A percentile compares a stretch with the other conserved stretches of the same genome.
These are phyloP conservation scores for Protobothrops flavoviridis DNA, from an alignment of 2,113 vertebrate species.

Conservation along the genomic window DNA sequence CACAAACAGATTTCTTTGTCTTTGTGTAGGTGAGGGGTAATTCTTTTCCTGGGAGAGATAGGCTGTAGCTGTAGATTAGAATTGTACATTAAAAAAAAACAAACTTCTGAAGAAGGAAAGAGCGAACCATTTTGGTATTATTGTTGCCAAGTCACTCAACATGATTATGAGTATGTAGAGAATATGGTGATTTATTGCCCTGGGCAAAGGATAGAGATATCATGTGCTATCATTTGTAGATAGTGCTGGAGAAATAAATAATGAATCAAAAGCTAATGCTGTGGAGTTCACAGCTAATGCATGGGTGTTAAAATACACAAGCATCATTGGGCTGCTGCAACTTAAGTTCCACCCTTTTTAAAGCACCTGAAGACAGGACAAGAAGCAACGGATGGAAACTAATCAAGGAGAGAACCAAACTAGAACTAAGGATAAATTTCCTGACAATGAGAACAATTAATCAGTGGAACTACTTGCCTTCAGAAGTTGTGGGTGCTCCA, in stretches of 20 bases:
- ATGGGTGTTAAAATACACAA: neutral
- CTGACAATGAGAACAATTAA: too few relatives aligned
- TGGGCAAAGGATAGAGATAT: neutral
- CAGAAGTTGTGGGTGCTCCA: too few relatives aligned
- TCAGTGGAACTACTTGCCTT: too few relatives aligned
- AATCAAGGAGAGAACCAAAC: too few relatives aligned
- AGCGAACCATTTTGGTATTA: neutral
- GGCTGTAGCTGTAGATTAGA: neutral
- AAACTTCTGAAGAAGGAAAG: neutral
- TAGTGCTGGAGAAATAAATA: neutral
- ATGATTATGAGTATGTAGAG: neutral
- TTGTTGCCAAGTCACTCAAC: neutral
- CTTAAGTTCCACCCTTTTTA: neutral
- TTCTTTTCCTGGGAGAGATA: neutral
- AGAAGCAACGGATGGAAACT: too few relatives aligned
- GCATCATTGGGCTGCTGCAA: neutral
- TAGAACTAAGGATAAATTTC: too few relatives aligned
- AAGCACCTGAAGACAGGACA: too few relatives aligned
- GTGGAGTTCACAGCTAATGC: neutral
- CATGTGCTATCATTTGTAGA: neutral
- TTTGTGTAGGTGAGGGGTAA: neutral
- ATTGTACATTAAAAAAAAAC: neutral
- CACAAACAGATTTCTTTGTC: neutral
- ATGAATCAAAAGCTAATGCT: neutral
- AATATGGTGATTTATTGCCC: neutral